phyloP scores from a whole-genome alignment of 2,113 vertebrate species.

The Glaucomys volans region DNA sequence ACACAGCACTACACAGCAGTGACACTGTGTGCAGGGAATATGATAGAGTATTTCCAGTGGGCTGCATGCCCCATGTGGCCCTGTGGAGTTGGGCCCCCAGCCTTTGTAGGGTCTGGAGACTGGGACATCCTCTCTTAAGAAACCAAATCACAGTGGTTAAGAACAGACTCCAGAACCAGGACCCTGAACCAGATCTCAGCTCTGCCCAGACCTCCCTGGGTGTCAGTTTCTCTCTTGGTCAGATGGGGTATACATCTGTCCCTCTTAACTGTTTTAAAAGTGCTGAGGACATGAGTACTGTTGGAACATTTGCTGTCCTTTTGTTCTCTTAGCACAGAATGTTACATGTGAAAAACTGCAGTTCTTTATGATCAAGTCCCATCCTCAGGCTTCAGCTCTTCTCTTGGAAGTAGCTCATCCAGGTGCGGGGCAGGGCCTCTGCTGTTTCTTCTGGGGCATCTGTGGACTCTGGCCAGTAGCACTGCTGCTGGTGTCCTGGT shows the following conservation, averaged over 20 bases:
- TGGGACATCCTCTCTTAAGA: background rate
- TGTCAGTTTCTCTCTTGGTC: background rate
- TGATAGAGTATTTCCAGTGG: background rate
- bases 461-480: background rate
- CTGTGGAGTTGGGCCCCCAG: background rate
- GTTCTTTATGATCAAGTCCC: background rate
- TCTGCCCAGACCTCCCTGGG: background rate
- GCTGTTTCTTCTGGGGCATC: background rate
- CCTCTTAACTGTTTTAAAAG: background rate
- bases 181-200: background rate
- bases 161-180: background rate
- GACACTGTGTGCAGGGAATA: no score
- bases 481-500: background rate
- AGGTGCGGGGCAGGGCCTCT: background rate
- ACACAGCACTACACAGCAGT: background rate
- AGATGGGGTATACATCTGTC: background rate
- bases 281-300: background rate
- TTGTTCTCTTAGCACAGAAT: background rate
- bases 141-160: background rate
- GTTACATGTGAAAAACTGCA: background rate
- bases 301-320: background rate
- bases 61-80: background rate
- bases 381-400: background rate
- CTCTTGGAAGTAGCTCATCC: background rate
- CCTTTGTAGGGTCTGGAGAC: background rate